These are phyloP conservation scores for Otis tarda DNA, from an alignment of 2,113 vertebrate species.

Conservation along the genomic window DNA sequence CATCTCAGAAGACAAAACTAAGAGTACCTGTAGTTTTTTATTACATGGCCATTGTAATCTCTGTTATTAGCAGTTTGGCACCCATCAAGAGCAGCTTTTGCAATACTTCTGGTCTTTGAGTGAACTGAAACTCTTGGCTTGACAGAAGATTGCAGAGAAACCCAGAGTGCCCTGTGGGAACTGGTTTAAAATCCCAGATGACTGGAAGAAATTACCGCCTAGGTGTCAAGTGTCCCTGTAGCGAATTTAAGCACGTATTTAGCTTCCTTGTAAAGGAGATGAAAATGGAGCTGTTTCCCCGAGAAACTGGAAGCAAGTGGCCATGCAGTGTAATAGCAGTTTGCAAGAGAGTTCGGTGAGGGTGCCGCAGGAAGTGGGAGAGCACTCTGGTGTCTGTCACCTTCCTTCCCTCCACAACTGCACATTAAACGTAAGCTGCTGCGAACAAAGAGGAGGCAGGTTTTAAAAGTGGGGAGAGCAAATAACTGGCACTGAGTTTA, in stretches of 20 bases:
- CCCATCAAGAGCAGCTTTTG: background rate
- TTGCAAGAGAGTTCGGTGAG: background rate
- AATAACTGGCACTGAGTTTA: background rate
- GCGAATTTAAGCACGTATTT: background rate
- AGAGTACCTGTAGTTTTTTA: background rate
- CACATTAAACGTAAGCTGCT: background rate
- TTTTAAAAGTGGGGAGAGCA: background rate
- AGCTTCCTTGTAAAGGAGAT: background rate
- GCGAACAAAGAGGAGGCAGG: background rate
- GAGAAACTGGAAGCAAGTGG: background rate
- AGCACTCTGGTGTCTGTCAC: background rate
- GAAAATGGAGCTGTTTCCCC: background rate
- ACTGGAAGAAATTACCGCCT: background rate
- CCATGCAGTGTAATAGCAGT: rapidly evolving
- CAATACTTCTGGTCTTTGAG: background rate
- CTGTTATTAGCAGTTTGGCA: background rate
- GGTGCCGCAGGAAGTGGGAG: background rate
- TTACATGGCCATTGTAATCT: background rate
- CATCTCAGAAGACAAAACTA: background rate
- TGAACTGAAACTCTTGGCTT: background rate
- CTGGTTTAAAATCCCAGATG: background rate
- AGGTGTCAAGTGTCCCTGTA: background rate
- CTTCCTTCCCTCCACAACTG: background rate
- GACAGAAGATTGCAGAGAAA: background rate
- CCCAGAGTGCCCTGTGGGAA: background rate